Base-by-base conservation (phyloP, 2,113 vertebrate genomes). In the Axis porcinus region DNA sequence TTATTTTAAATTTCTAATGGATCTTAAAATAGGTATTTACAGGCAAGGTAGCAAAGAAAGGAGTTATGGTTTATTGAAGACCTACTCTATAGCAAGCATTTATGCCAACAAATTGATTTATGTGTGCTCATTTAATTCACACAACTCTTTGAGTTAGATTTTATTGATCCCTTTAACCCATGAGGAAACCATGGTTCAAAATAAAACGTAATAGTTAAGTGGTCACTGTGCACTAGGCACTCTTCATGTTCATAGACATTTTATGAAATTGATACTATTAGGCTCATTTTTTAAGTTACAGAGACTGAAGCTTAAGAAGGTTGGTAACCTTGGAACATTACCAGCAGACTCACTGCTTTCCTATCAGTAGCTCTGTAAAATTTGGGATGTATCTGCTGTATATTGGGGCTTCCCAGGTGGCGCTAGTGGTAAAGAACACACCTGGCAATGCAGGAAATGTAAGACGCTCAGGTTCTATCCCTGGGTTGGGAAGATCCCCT, bases 11-110 rank as follows among this genome's bases (percentile, higher is more conserved):
- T 70, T 90, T 91, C 64, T 92, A 90, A 15, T 86, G 36, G 47
- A 16, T 95, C 64, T 96, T 97, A 33, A 96, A 90, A 52, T 94
- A 83, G 84, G 17, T 86, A 14, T 94, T 91, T 64, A 82, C n/a
- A 67, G 16, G 27, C 11, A 87, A 91, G 40, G 21, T 79, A 40
- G n/a, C 57, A 93, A 76, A 95, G 30, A 88, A 95, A 82, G 23
- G 16, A 33, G 54, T 95, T 52, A 23, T 28, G 33, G 60, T 70
- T 87, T 90, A 36, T 45, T 57, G 57, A 91, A 60, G 13, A 64
- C n/a, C 36, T 87, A 3, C 28, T 58, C 2, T 55, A 40, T 57
- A 36, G 64, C 16, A 76, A 47, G 21, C 14, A 55, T 78, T 82
- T 94, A 55, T 94, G 45, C 64, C 58, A 67, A 2, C 17, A 58